Percentiles rank a stretch among this genome's conserved stretches.
These are phyloP conservation scores for Squalus acanthias DNA, from an alignment of 2,797 vertebrate species.

Conservation along the genomic window DNA sequence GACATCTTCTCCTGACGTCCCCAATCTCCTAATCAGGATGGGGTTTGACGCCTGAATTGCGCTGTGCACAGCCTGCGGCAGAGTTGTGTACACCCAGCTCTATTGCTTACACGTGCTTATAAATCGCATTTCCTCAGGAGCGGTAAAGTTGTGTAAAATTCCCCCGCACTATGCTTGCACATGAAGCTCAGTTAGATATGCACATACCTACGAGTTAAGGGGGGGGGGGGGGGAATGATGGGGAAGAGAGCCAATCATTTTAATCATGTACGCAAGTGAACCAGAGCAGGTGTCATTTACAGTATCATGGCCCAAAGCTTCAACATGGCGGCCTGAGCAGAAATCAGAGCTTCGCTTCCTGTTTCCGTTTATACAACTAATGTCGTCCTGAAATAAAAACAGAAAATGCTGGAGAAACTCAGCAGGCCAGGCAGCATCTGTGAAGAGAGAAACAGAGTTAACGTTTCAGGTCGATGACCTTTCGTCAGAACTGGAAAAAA, in stretches of 20 bases:
- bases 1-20: not conserved
- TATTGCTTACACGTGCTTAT: not conserved
- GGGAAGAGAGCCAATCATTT: not conserved
- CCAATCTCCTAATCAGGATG: not conserved
- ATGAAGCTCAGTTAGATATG: not conserved
- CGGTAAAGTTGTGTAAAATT: not conserved
- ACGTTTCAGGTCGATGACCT: too few species aligned
- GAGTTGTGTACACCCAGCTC: not conserved
- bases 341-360: not conserved
- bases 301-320: not conserved
- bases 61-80: not conserved
- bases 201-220: not conserved
- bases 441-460: too few species aligned
- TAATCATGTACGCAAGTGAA: not conserved
- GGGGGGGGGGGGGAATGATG: too few species aligned
- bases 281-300: not conserved
- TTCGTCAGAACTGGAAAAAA: too few species aligned
- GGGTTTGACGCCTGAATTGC: not conserved
- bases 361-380: not conserved
- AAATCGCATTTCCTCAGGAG: not conserved
- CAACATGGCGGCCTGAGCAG: not conserved
- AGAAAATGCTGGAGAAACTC: too few species aligned
- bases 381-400: too few species aligned
- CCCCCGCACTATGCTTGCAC: not conserved
- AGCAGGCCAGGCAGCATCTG: too few species aligned